Percentiles rank a stretch among this genome's conserved stretches.
These are phyloP conservation scores for Podiceps cristatus DNA, from an alignment of 2,113 vertebrate genomes.

Conservation along the genomic window DNA sequence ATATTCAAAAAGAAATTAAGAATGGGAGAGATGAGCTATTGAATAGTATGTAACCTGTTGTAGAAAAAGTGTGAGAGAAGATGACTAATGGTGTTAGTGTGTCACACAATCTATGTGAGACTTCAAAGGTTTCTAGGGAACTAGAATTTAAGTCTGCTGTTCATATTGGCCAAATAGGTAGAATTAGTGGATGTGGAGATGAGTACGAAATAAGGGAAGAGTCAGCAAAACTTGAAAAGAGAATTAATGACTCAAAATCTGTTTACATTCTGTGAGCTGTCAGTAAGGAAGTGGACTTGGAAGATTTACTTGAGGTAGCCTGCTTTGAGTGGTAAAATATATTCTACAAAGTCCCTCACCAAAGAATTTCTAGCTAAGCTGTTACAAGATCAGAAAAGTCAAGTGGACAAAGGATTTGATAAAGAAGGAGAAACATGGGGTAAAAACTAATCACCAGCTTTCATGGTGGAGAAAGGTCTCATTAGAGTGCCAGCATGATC, in stretches of 20 bases:
- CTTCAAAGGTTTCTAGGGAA: not conserved
- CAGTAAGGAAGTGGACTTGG: not conserved
- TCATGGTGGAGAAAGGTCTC: not conserved
- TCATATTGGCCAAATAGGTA: not conserved
- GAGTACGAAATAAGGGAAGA: not conserved
- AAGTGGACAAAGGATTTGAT: not conserved
- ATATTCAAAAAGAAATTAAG: not conserved
- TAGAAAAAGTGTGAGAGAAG: not conserved
- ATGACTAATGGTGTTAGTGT: not conserved
- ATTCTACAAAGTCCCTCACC: not conserved
- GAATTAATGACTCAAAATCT: not conserved
- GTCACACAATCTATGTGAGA: not conserved
- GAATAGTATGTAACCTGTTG: not conserved
- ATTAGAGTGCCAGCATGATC: not conserved
- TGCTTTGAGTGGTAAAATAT: not conserved
- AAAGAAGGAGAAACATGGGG: not conserved
- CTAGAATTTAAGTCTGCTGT: not conserved
- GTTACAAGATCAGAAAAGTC: not conserved
- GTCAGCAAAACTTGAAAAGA: not conserved
- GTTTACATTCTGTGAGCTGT: not conserved
- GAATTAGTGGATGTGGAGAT: not conserved
- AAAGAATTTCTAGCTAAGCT: not conserved
- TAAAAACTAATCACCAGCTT: not conserved
- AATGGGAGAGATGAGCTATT: not conserved
- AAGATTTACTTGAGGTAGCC: not conserved